Evolutionary conservation across 2,113 vertebrate species (phyloP), one percentile per base, ranked within the genome.

Genomic region (Myiopsitta monachus): DNA sequence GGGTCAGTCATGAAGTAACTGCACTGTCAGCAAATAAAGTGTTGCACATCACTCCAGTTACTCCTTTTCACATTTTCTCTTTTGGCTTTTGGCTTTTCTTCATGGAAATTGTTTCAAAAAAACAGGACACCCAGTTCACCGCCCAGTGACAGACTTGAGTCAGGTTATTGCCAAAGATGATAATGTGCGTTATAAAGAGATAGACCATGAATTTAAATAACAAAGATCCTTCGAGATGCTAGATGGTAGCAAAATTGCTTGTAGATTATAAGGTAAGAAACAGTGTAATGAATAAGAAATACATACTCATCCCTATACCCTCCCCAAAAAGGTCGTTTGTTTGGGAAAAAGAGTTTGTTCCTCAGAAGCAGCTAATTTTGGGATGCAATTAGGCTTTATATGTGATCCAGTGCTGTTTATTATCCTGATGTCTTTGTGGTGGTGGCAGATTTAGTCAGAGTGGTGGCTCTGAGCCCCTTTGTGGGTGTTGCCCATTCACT

Each of bases 401-500:
- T 47, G 73, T 68, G 33, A 36, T 44, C 33, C 64, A 38, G 15
- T 80, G 23, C 39, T 66, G 15, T 74, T 69, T 83, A 18, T 73
- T 77, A 22, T 41, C 51, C 10, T 44, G 11, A 18, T 67, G 8
- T 52, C 72, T 49, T 68, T 33, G 11, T 11, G 62, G 44, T 13
- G 24, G 23, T 3, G 17, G 33, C 30, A 28, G 14, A 43, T 92
- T 27, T 43, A 75, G 28, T 72, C 19, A 3, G 36, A 52, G 46
- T 33, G 27, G 36, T 52, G 44, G 24, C 43, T 75, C 61, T 70
- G 61, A 89, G 43, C 30, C 36, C 31, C 23, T 61, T 68, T 1
- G 0, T 23, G 43, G 19, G 14, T 52, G 11, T 51, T 89, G 78
- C 30, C 52, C 0, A 0, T 66, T 18, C 0, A 0, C 14, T 46